Conservation (phyloP, 2,797 vertebrate genomes). For the Bradypodion ventrale region DNA sequence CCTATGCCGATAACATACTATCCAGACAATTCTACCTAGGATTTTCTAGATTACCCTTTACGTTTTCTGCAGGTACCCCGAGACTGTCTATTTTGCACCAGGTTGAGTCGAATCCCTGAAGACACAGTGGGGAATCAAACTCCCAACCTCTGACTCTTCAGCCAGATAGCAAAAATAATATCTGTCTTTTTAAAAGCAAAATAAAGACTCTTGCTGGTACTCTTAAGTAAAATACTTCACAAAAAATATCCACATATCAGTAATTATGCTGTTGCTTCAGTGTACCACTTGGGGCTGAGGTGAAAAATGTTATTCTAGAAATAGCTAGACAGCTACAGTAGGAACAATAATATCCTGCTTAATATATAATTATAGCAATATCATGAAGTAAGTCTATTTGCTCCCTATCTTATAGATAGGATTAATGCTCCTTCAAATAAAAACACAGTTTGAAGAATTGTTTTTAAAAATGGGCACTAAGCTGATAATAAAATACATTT, state of each 20-base stretch:
- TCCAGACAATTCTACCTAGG: too few relatives aligned
- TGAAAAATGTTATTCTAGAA: not conserved
- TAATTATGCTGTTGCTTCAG: not conserved
- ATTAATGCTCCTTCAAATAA: too few relatives aligned
- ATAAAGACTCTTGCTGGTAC: too few relatives aligned
- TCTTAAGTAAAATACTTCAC: not conserved
- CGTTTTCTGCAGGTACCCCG: too few relatives aligned
- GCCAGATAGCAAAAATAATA: too few relatives aligned
- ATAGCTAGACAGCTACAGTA: not conserved
- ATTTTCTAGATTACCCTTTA: too few relatives aligned
- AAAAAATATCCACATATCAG: not conserved
- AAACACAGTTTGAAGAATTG: too few relatives aligned
- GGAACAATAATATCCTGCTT: not conserved
- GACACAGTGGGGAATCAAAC: too few relatives aligned
- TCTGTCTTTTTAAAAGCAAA: not conserved
- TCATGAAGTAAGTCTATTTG: not conserved
- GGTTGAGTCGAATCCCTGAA: too few relatives aligned
- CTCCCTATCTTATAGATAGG: not conserved
- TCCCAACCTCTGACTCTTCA: too few relatives aligned
- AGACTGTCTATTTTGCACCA: too few relatives aligned
- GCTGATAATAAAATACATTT: not conserved
- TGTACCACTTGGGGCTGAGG: not conserved
- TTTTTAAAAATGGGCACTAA: not conserved
- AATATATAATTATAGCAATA: not conserved
- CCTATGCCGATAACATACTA: too few relatives aligned